phyloP scores from a whole-genome alignment of 2,113 vertebrate genomes.

The Phylloscopus whistleri region DNA sequence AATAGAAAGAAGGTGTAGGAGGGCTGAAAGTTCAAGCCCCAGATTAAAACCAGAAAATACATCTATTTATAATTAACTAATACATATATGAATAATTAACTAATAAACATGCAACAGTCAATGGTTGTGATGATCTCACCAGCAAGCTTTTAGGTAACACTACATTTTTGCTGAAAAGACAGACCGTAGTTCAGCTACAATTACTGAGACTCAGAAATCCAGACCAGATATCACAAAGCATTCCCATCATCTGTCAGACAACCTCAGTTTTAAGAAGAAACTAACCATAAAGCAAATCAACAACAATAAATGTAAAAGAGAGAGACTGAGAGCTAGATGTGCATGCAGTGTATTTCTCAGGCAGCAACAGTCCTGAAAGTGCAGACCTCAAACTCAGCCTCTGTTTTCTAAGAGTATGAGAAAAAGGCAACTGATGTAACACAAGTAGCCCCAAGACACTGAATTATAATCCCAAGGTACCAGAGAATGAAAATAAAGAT shows the following conservation, averaged over 20 bases:
- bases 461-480: background rate
- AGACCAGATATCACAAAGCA: background rate
- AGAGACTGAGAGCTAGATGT: background rate
- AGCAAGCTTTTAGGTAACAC: background rate
- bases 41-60: background rate
- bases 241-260: background rate
- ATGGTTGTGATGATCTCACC: rapidly evolving
- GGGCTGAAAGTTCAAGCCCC: background rate
- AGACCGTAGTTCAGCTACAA: background rate
- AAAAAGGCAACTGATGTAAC: background rate
- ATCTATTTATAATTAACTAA: background rate
- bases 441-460: rapidly evolving
- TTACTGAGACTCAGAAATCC: background rate
- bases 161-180: background rate
- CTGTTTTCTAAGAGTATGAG: background rate
- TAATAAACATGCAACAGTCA: background rate
- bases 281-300: background rate
- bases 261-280: background rate
- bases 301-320: background rate
- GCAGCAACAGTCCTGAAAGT: background rate
- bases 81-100: background rate
- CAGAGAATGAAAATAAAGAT: background rate
- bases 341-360: background rate
- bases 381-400: background rate
- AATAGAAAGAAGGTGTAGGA: background rate